Evolutionary conservation across 1,140 invertebrate genomes (phyloP).

Genomic region (Arctopsyche grandis): DNA sequence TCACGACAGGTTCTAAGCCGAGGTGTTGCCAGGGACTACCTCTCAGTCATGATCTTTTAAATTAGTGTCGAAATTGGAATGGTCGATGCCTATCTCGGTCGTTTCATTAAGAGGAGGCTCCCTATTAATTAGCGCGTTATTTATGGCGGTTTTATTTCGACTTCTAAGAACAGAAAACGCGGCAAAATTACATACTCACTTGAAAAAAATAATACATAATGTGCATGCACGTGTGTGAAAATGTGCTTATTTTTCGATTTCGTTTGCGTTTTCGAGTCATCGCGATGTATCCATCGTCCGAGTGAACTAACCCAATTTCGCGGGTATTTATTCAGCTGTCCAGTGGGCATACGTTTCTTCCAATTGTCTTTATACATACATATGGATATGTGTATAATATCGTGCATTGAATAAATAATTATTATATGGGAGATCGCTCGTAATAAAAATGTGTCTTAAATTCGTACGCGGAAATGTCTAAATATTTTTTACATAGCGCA

Average conservation of each 20-base stretch:
- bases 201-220: not conserved
- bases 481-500: too few species aligned
- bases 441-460: not conserved
- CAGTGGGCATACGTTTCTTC: not conserved
- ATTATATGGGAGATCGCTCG: not conserved
- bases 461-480: too few species aligned
- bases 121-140: constrained; percentile 21
- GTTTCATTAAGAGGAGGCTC: constrained; percentile 2
- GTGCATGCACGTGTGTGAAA: not conserved
- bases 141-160: constrained; percentile 16
- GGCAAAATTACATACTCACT: not conserved
- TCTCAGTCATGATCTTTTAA: constrained; percentile 3
- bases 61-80: constrained; percentile 28
- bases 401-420: not conserved
- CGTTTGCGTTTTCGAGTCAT: not conserved
- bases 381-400: not conserved
- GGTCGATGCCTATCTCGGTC: not conserved
- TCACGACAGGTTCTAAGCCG: too few species aligned
- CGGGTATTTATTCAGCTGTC: constrained; percentile 7
- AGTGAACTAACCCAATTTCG: constrained; percentile 13
- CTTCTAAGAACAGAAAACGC: not conserved
- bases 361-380: not conserved
- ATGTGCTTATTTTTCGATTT: not conserved
- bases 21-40: too few species aligned
- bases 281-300: not conserved